phyloP scores from a whole-genome alignment of 2,797 vertebrate genomes.

The Hydrophis major region DNA sequence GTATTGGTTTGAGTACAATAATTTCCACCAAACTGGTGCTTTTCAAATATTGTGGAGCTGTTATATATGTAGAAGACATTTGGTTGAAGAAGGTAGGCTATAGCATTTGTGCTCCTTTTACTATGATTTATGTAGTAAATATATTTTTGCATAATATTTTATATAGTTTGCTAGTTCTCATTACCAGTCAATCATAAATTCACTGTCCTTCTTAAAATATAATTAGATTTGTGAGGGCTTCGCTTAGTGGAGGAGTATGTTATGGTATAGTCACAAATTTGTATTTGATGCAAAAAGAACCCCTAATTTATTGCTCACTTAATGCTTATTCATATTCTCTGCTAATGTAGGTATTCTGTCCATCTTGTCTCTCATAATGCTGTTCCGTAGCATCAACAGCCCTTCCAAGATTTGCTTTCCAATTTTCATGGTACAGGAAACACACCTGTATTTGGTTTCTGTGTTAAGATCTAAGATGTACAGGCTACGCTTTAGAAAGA shows the following conservation, averaged over 20 bases:
- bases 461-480: not conserved
- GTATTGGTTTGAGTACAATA: not conserved
- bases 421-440: not conserved
- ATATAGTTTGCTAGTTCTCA: constrained; percentile 3
- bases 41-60: not conserved
- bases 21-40: not conserved
- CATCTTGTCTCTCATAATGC: not conserved
- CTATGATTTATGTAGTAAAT: not conserved
- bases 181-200: not conserved
- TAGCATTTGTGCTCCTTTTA: not conserved
- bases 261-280: not conserved
- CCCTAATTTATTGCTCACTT: not conserved
- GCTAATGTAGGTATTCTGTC: not conserved
- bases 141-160: not conserved
- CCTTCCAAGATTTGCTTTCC: not conserved
- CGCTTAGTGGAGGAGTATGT: not conserved
- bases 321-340: not conserved
- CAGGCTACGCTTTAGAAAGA: not conserved
- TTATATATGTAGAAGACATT: not conserved
- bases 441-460: not conserved
- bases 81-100: not conserved
- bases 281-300: not conserved
- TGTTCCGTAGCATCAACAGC: not conserved
- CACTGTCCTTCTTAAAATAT: constrained; percentile 17
- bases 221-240: not conserved